These are phyloP conservation scores for Diogma glabrata DNA, from an alignment of 2,888 invertebrate species.

Conservation along the genomic window DNA sequence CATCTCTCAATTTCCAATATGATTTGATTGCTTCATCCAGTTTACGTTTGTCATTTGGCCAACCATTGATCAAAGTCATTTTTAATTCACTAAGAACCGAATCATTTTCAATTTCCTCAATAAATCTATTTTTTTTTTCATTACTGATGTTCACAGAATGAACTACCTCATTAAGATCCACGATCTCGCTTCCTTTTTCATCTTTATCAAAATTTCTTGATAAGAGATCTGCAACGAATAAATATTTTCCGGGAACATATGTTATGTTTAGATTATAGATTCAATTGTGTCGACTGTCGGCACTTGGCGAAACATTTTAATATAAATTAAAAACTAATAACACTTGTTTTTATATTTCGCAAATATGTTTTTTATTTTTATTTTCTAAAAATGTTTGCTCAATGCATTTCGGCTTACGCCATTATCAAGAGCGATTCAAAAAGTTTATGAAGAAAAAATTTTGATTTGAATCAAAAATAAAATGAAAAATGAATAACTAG, in stretches of 20 bases:
- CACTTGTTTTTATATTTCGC: too few species aligned
- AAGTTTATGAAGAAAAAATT: too few species aligned
- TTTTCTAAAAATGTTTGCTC: too few species aligned
- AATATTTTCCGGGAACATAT: constrained; percentile 19
- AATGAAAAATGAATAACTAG: too few species aligned
- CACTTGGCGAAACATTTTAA: too few species aligned
- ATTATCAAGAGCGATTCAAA: too few species aligned
- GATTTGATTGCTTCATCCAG: constrained; percentile 16
- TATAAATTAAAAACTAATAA: too few species aligned
- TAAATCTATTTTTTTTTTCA: constrained; percentile 12
- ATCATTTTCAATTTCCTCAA: constrained; percentile 11
- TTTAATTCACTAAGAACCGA: constrained; percentile 4
- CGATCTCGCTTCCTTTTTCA: constrained; percentile 12
- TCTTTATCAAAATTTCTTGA: constrained; percentile 8
- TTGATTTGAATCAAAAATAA: too few species aligned
- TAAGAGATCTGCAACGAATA: constrained; percentile 12
- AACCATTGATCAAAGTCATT: constrained; percentile 7
- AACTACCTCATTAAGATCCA: constrained; percentile 14
- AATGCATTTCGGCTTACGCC: too few species aligned
- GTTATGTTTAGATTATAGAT: too few species aligned
- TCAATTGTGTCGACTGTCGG: too few species aligned
- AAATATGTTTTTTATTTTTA: too few species aligned
- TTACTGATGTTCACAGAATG: constrained; percentile 18
- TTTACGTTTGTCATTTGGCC: constrained; percentile 15
- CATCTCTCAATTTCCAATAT: constrained; percentile 22